Conservation (phyloP, 2,113 vertebrate species). For the Rousettus leschenaultii region DNA sequence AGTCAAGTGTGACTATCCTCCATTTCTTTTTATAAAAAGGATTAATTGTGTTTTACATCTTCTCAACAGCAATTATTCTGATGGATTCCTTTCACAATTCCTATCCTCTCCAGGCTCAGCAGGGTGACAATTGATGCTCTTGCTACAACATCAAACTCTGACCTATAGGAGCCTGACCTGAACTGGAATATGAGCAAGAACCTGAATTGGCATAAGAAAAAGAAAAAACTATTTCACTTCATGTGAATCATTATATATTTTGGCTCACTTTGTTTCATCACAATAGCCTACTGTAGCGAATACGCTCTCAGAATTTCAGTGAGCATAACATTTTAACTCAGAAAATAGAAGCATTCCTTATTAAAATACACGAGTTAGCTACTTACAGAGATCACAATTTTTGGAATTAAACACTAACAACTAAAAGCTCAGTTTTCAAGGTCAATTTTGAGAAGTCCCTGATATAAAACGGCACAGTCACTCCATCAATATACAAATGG, state of each 20-base stretch:
- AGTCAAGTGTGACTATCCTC: not conserved
- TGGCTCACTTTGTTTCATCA: not conserved
- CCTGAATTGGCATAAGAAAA: not conserved
- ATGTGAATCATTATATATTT: not conserved
- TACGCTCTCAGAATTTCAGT: not conserved
- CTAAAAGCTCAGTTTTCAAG: constrained; percentile 8
- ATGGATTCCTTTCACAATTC: not conserved
- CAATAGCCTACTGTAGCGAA: not conserved
- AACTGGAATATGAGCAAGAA: not conserved
- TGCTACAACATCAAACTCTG: not conserved
- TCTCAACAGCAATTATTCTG: constrained; percentile 13
- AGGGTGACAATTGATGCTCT: not conserved
- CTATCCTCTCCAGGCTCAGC: not conserved
- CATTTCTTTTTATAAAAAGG: not conserved
- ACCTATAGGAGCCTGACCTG: not conserved
- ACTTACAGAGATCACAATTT: not conserved
- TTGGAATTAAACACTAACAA: not conserved
- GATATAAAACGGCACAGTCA: not conserved
- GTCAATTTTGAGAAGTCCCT: not conserved
- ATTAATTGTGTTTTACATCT: constrained; percentile 49
- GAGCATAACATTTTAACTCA: not conserved
- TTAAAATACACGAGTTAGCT: constrained; percentile 8
- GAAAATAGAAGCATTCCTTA: constrained; percentile 18
- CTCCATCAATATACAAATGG: not conserved
- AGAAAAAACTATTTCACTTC: not conserved